Conservation (phyloP, 2,797 vertebrate species). For the Sciurus carolinensis region DNA sequence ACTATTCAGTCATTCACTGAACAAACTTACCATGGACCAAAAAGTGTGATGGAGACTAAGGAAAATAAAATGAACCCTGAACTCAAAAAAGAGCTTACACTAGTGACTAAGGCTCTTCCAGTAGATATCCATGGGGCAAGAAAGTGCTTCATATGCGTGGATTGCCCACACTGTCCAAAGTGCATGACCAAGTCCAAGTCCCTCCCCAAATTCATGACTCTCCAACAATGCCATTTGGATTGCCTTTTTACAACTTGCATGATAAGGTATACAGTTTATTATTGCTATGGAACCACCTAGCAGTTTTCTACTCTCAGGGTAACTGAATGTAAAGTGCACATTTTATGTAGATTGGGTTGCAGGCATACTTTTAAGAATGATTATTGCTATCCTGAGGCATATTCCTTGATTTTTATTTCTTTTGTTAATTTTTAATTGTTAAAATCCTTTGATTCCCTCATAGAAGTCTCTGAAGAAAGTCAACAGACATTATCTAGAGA, state of each 20-base stretch:
- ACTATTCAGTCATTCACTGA: not conserved
- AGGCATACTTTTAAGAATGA: not conserved
- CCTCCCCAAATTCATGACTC: not conserved
- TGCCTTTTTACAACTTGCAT: not conserved
- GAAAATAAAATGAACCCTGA: not conserved
- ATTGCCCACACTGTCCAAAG: not conserved
- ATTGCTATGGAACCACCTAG: not conserved
- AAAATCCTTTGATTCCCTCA: not conserved
- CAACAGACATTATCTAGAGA: not conserved
- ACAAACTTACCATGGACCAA: not conserved
- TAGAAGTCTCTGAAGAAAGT: not conserved
- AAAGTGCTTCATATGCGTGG: not conserved
- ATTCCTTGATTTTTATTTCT: conserved; percentile 53
- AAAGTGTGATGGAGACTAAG: not conserved
- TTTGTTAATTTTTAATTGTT: conserved; percentile 24
- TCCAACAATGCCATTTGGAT: not conserved
- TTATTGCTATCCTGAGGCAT: not conserved
- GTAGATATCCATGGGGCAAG: not conserved
- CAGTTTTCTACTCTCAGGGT: not conserved
- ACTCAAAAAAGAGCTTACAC: not conserved
- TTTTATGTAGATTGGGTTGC: conserved; percentile 5
- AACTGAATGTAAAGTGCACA: not conserved
- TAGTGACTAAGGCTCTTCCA: not conserved
- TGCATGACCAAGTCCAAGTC: too few species aligned
- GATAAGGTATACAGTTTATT: not conserved